Percentiles rank a stretch among this genome's conserved stretches.
phyloP scores from a whole-genome alignment of 2,113 vertebrate species.

The Arvicanthis niloticus region DNA sequence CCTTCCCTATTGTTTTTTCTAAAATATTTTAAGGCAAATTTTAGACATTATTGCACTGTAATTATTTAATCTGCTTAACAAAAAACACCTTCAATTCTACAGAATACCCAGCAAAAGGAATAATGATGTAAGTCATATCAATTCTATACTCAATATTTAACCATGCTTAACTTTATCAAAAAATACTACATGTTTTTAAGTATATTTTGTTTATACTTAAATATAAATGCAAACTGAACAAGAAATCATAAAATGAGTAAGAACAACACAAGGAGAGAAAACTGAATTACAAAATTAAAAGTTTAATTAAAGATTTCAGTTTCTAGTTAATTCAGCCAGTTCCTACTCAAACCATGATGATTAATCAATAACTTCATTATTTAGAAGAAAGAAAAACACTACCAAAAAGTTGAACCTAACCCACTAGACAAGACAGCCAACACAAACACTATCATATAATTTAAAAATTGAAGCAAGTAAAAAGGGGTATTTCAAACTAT shows the following conservation, averaged over 20 bases:
- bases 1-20: neutral
- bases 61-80: neutral
- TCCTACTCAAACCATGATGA: neutral
- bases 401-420: constrained; percentile 55
- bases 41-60: neutral
- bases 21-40: neutral
- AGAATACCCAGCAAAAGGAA: neutral
- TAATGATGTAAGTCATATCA: neutral
- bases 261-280: neutral
- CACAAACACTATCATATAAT: constrained; percentile 60
- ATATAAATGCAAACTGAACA: constrained; percentile 6
- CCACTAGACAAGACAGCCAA: constrained; percentile 61
- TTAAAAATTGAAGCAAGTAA: constrained; percentile 47
- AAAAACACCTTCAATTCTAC: neutral
- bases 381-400: constrained; percentile 57
- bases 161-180: constrained; percentile 2
- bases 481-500: constrained; percentile 49
- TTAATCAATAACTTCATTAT: constrained; percentile 62
- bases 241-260: constrained; percentile 43
- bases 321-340: constrained; percentile 14
- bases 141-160: constrained; percentile 5
- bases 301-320: constrained; percentile 46
- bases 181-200: neutral
- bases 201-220: neutral
- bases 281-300: neutral